Conservation (phyloP, 2,797 vertebrate species). For the Rhinogobio ventralis region DNA sequence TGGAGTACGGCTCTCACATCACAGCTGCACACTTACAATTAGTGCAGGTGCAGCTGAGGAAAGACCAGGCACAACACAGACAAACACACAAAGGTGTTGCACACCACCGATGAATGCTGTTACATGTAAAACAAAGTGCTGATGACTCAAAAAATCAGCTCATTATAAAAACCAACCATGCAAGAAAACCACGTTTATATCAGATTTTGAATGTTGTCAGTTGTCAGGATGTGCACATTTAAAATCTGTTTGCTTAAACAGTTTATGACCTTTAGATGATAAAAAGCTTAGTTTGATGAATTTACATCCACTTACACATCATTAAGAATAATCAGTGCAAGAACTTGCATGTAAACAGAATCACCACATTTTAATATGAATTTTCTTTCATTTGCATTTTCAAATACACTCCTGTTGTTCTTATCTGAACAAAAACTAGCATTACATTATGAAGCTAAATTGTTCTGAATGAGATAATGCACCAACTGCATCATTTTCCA, state of each 20-base stretch:
- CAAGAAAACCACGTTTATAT: not conserved
- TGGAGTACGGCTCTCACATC: constrained; percentile 63
- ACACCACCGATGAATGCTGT: not conserved
- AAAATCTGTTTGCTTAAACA: not conserved
- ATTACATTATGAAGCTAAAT: constrained; percentile 67
- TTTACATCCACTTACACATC: not conserved
- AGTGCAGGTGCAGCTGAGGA: constrained; percentile 65
- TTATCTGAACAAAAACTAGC: constrained; percentile 61
- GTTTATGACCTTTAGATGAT: not conserved
- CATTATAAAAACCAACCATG: not conserved
- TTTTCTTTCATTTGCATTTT: not conserved
- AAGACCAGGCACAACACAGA: constrained; percentile 48
- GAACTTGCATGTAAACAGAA: not conserved
- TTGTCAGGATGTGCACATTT: not conserved
- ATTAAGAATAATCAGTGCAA: not conserved
- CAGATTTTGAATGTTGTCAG: not conserved
- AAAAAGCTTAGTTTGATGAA: not conserved
- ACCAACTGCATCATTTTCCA: constrained; percentile 69
- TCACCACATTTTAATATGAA: not conserved
- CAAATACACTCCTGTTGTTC: constrained; percentile 9
- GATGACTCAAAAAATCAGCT: not conserved
- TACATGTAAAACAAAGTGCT: constrained; percentile 5
- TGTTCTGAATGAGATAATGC: constrained; percentile 65
- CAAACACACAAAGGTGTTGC: constrained; percentile 39
- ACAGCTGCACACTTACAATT: constrained; percentile 67